Evolutionary conservation across 2,113 vertebrate genomes (phyloP).

Genomic region (Xenus cinereus): DNA sequence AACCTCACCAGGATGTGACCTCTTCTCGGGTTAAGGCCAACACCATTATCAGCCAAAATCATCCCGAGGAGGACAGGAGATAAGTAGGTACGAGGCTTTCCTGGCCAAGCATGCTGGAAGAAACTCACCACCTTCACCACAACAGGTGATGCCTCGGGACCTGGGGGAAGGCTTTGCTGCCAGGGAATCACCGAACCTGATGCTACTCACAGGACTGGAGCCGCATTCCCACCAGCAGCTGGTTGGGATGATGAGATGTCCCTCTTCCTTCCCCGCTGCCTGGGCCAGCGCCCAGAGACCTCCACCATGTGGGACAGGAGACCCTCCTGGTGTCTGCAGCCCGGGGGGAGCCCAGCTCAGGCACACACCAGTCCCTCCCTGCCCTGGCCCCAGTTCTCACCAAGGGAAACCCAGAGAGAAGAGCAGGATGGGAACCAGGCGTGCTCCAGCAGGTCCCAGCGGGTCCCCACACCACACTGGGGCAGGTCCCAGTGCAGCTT

Average conservation of each 20-base stretch:
- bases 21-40: background rate
- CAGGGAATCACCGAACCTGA: background rate
- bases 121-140: background rate
- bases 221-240: background rate
- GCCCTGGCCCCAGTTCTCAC: background rate
- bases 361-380: background rate
- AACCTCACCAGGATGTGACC: background rate
- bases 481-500: background rate
- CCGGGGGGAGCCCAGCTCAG: fast-evolving
- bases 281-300: background rate
- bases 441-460: background rate
- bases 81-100: background rate
- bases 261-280: background rate
- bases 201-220: background rate
- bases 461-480: fast-evolving
- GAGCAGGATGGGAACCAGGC: background rate
- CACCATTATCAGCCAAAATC: background rate
- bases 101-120: background rate
- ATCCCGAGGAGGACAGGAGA: background rate
- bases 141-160: background rate
- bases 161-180: background rate
- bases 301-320: background rate
- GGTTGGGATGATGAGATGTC: background rate
- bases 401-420: background rate
- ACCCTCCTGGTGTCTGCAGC: background rate